Conservation (phyloP, 2,797 vertebrate species). For the Lagorchestes hirsutus region DNA sequence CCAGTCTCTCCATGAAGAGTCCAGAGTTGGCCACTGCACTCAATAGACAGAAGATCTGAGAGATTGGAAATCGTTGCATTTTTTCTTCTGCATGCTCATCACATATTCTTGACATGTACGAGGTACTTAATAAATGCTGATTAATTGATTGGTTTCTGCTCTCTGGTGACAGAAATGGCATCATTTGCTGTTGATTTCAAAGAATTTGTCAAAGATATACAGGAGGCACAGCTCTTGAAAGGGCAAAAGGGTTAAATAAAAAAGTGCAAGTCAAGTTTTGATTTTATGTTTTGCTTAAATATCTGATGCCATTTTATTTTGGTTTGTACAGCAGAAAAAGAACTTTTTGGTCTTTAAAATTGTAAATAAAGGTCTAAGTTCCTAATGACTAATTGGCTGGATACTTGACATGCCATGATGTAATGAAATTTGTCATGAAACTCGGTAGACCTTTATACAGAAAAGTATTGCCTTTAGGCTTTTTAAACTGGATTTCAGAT, state of each 20-base stretch:
- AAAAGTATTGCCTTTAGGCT: neutral
- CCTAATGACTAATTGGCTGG: neutral
- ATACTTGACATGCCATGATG: neutral
- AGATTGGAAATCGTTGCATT: neutral
- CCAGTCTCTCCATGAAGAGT: neutral
- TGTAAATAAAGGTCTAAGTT: conserved; percentile 25
- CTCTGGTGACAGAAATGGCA: neutral
- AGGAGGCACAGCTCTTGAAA: neutral
- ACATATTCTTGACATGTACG: neutral
- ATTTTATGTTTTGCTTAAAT: conserved; percentile 14
- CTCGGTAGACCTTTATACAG: neutral
- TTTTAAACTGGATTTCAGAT: neutral
- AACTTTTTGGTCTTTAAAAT: neutral
- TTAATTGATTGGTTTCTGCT: neutral
- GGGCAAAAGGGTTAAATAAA: neutral
- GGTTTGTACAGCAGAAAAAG: neutral
- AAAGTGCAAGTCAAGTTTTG: neutral
- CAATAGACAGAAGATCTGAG: neutral
- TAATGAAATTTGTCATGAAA: neutral
- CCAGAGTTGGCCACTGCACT: neutral
- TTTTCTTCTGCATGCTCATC: neutral
- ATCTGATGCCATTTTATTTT: neutral
- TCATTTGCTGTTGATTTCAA: neutral
- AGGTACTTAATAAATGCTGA: neutral
- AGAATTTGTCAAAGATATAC: neutral